Conservation (phyloP, 2,797 vertebrate genomes). For the Anableps anableps region DNA sequence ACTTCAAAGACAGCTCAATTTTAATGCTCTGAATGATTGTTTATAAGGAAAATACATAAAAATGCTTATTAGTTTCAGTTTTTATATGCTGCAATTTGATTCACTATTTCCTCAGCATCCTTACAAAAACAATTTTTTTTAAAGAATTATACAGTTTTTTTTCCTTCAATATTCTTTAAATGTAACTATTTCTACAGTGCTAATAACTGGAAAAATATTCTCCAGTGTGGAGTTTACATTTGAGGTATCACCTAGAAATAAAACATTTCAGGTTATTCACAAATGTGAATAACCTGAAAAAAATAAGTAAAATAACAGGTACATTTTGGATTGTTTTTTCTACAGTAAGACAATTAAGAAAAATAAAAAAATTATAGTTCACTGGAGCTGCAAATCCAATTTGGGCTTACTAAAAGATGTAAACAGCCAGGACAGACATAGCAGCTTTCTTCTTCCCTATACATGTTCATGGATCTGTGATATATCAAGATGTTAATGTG, state of each 20-base stretch:
- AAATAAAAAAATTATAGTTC: not conserved
- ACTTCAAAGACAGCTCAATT: constrained; percentile 36
- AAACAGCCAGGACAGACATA: constrained; percentile 51
- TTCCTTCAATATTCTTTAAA: too few relatives aligned
- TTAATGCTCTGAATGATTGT: constrained; percentile 1
- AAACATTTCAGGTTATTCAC: not conserved
- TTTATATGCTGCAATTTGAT: not conserved
- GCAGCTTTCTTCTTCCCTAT: constrained; percentile 48
- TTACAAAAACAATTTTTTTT: not conserved
- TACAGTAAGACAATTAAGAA: not conserved
- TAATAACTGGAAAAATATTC: too few relatives aligned
- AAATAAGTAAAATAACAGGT: not conserved
- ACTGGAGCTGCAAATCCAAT: constrained; percentile 51
- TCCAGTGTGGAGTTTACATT: too few relatives aligned
- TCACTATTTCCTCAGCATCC: not conserved
- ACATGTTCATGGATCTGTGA: constrained; percentile 24
- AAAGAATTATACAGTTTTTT: too few relatives aligned
- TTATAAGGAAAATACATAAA: not conserved
- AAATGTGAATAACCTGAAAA: not conserved
- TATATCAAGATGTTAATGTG: constrained; percentile 72
- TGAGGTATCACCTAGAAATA: not conserved
- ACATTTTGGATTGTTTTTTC: not conserved
- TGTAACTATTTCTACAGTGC: not conserved
- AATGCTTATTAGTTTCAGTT: not conserved
- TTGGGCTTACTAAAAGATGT: constrained; percentile 43